These are phyloP conservation scores for Isoperla grammatica DNA, from an alignment of 2,888 invertebrate species.

Conservation along the genomic window DNA sequence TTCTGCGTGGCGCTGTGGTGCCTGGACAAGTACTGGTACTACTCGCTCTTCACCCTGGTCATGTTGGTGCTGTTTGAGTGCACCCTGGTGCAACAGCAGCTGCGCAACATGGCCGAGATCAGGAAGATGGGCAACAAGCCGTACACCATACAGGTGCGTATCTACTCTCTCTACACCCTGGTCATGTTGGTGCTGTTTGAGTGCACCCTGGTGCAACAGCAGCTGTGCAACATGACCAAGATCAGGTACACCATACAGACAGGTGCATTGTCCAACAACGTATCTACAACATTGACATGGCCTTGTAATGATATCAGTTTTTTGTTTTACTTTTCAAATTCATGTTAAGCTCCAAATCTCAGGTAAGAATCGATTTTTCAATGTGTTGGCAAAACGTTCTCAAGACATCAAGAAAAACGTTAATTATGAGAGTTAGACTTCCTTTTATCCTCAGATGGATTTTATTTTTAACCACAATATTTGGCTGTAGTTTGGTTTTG, in stretches of 20 bases:
- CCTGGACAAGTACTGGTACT: constrained; percentile 98
- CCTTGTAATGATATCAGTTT: too few relatives aligned
- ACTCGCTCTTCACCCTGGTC: constrained; percentile 90
- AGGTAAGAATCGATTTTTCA: too few relatives aligned
- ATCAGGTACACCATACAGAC: constrained; percentile 84
- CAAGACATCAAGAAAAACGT: too few relatives aligned
- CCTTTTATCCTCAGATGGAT: too few relatives aligned
- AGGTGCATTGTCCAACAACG: too few relatives aligned
- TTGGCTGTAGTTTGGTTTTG: too few relatives aligned
- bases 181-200: constrained; percentile 96
- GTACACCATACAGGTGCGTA: constrained; percentile 65
- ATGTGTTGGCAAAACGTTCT: background rate
- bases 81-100: constrained; percentile 95
- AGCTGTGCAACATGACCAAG: constrained; percentile 95
- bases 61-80: constrained; percentile 97
- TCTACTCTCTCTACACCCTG: constrained; percentile 92
- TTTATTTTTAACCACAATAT: too few relatives aligned
- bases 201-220: constrained; percentile 97
- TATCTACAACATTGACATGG: too few relatives aligned
- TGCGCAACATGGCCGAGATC: constrained; percentile 97
- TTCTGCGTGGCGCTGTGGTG: constrained; percentile 99
- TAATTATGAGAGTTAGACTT: too few relatives aligned
- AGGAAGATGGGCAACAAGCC: constrained; percentile 99
- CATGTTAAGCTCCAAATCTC: too few relatives aligned
- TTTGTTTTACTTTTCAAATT: too few relatives aligned